phyloP scores from a whole-genome alignment of 2,113 vertebrate genomes.

The Mesembrinibis cayennensis region DNA sequence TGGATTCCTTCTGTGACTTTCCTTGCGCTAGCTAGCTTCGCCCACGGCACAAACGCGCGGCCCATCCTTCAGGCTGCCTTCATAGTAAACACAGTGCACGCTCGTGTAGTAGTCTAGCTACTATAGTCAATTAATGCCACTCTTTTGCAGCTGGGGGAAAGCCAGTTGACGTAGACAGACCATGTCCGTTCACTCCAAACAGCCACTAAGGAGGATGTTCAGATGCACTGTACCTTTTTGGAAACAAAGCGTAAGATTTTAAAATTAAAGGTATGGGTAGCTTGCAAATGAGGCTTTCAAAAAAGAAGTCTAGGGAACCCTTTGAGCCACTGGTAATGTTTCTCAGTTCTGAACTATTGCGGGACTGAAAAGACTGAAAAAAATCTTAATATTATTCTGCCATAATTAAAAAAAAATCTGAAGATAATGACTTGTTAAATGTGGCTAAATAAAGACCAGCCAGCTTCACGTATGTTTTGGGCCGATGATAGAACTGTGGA shows the following conservation, averaged over 20 bases:
- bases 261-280: not conserved
- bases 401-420: not conserved
- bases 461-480: not conserved
- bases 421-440: not conserved
- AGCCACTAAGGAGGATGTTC: not conserved
- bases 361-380: not conserved
- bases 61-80: not conserved
- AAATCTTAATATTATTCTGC: not conserved
- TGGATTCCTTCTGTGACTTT: not conserved
- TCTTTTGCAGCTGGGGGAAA: not conserved
- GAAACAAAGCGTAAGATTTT: not conserved
- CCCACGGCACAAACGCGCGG: not conserved
- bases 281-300: not conserved
- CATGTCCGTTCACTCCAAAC: not conserved
- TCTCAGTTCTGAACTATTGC: not conserved
- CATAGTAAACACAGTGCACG: rapidly evolving
- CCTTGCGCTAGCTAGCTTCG: not conserved
- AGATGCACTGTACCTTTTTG: not conserved
- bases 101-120: not conserved
- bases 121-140: not conserved
- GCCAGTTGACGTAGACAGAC: not conserved
- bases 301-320: not conserved
- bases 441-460: not conserved
- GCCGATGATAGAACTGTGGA: not conserved
- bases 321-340: not conserved